Conservation (phyloP, 2,888 invertebrate genomes). For the Tipula helvola region DNA sequence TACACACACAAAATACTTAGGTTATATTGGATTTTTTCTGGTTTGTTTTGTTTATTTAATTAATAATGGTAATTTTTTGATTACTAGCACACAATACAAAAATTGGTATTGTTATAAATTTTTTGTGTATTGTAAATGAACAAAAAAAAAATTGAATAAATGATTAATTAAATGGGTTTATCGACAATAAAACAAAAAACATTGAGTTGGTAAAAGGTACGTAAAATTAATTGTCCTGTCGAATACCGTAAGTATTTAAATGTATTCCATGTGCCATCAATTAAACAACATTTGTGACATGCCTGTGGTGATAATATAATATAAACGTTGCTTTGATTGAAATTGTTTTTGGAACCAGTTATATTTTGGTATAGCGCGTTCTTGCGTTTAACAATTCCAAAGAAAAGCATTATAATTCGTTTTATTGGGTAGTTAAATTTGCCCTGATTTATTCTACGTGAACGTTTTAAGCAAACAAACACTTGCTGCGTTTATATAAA, state of each 20-base stretch:
- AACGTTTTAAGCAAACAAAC: too few species aligned
- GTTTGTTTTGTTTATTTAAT: neutral
- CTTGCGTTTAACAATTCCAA: too few species aligned
- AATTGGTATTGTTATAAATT: neutral
- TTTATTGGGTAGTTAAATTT: too few species aligned
- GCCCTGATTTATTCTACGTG: too few species aligned
- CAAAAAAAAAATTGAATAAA: neutral
- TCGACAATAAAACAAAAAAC: neutral
- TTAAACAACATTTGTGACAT: too few species aligned
- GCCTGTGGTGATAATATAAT: too few species aligned
- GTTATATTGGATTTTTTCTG: neutral
- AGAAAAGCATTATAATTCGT: too few species aligned
- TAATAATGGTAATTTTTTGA: neutral
- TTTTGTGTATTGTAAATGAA: neutral
- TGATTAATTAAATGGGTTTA: neutral
- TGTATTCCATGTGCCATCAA: too few species aligned
- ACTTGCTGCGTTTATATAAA: too few species aligned
- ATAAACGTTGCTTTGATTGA: too few species aligned
- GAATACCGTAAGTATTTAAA: neutral
- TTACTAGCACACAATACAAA: neutral
- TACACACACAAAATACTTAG: neutral
- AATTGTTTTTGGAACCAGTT: too few species aligned
- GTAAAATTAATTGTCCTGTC: neutral
- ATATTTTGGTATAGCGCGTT: too few species aligned
- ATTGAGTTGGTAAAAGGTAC: neutral